Base-by-base conservation (phyloP, 2,888 invertebrate species). In the Escarpia spicata region DNA sequence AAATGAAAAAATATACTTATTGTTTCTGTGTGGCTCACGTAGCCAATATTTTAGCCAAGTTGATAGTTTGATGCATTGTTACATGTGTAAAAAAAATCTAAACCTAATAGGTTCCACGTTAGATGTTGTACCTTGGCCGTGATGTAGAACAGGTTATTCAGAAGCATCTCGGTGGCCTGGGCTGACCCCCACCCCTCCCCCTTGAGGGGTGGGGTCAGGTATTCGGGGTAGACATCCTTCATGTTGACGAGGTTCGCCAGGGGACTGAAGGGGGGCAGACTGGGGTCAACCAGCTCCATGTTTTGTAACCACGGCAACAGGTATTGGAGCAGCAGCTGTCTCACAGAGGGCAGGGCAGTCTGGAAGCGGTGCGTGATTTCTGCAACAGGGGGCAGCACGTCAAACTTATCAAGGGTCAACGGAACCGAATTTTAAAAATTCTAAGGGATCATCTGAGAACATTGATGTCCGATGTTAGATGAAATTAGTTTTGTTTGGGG, bases 161-260 rank as follows among this genome's bases (percentile, higher is more conserved):
- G 97, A 92, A 99, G 99, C 99, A 99, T 99, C 97, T 99, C 99
- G 0, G 99, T 99, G n/a, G 99, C 99, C 97, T 99, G 99, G 37
- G 58, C 91, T 0, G 99, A 99, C 91, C 99, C 99, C 97, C 99
- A 99, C 0, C 99, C 99, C 96, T 99, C 99, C 92, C 98, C 97
- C 37, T 98, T 97, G 92, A 98, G 97, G 90, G 98, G 97, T 0
- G 96, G 96, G 92, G 96, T 95, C 92, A 97, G 95, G 19, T 95
- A 95, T 92, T 96, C 96, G 93, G 97, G 97, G 97, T 26, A 91
- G 95, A 98, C 98, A 97, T 97, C 96, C 75, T 95, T 95, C 92
- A 96, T 95, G 52, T 95, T 95, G 92, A 96, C 94, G 93, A 96
- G 95, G 93, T 95, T 96, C 44, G 95, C 95, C 89, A 96, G 93